These are phyloP conservation scores for Adoxophyes honmai DNA, from an alignment of 1,140 invertebrate species.

Conservation along the genomic window DNA sequence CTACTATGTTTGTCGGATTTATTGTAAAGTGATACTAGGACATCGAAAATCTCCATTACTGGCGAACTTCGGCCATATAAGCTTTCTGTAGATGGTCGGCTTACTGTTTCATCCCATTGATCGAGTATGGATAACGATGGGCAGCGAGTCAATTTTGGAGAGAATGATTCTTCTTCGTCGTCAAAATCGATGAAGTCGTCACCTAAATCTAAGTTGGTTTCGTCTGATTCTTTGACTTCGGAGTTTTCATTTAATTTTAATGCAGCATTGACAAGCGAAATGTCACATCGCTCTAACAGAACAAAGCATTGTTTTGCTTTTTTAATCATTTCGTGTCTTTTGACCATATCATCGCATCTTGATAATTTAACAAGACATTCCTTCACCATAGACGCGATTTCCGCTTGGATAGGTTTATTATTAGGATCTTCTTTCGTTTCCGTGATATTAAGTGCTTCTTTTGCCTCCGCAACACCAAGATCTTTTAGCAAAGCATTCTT, in stretches of 20 bases:
- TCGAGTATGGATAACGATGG: slow-evolving; percentile 46
- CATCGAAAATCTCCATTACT: slow-evolving; percentile 33
- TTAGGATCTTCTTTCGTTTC: neutral
- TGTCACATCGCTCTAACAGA: slow-evolving; percentile 9
- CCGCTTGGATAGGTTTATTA: no score
- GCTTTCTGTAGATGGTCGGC: neutral
- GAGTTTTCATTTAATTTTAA: neutral
- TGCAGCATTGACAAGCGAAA: neutral
- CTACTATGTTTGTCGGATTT: neutral
- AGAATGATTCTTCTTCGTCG: slow-evolving; percentile 7
- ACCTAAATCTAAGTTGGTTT: neutral
- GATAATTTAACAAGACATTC: slow-evolving; percentile 46
- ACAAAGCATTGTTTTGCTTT: slow-evolving; percentile 11
- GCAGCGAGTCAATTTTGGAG: slow-evolving; percentile 25
- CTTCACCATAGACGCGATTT: neutral
- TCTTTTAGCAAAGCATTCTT: neutral
- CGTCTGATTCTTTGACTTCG: neutral
- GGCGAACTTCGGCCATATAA: slow-evolving; percentile 26
- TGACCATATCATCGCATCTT: slow-evolving; percentile 38
- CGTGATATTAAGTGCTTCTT: neutral
- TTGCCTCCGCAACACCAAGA: neutral
- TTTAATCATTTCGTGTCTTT: slow-evolving; percentile 15
- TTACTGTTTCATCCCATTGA: slow-evolving; percentile 24
- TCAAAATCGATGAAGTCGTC: slow-evolving; percentile 15
- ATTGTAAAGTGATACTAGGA: slow-evolving; percentile 11